Evolutionary conservation across 2,888 invertebrate species (phyloP), one percentile per base, ranked within the genome.

Genomic region (Venusia cambrica): DNA sequence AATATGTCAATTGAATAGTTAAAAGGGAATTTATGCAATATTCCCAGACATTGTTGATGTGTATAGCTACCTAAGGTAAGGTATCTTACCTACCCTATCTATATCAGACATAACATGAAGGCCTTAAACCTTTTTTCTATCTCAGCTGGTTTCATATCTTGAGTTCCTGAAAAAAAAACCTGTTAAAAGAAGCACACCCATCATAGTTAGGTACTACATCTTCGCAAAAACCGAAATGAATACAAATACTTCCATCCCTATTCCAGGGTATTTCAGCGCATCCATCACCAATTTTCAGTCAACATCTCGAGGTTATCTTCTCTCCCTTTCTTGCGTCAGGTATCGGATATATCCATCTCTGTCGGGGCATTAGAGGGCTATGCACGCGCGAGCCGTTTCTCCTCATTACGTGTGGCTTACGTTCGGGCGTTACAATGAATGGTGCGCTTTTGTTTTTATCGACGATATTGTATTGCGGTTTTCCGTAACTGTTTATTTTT

Each of bases 301-400:
- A 62, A 55, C 60, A 58, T 48, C 36, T 45, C 37, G 39, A 52
- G 38, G 39, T 35, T 39, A 44, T 48, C 12, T 6, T 33, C 44
- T 8, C 3, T 64, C 66, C 51, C 62, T n/a, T 17, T 68, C 62
- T 26, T 7, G 12, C 58, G 1, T 1, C n/a, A 1, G 1, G 2
- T 4, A 3, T 2, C 16, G 31, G n/a, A 35, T 33, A 17, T 73
- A 67, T 38, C 65, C 16, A 1, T 68, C 62, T 44, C 24, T 26
- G 45, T 11, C 4, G 13, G 11, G 53, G 63, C 75, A 81, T 78
- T 80, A 65, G 71, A 61, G 62, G 56, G 59, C 78, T 49, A 70
- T 64, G 63, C 85, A 84, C 83, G 84, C 65, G 51, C 66, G 45
- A 50, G 58, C 64, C 77, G 81, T 85, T 80, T 73, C 65, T 85